phyloP scores from a whole-genome alignment of 2,888 invertebrate genomes.

The Eulithis testata region DNA sequence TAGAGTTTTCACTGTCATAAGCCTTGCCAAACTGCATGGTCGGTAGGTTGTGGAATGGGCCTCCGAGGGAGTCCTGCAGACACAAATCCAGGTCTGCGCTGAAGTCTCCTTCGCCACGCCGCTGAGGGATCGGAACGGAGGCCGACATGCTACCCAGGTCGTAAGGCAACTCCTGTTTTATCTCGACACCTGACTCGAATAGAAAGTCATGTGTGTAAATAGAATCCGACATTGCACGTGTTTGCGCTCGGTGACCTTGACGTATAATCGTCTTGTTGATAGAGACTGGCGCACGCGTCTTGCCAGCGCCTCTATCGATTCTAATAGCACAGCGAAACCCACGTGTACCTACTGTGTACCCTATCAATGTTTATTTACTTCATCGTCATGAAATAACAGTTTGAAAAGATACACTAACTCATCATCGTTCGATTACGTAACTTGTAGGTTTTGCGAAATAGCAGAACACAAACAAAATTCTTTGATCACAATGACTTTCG shows the following conservation, averaged over 20 bases:
- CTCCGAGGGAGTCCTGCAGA: conserved; percentile 76
- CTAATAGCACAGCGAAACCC: conserved; percentile 72
- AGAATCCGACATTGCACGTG: conserved; percentile 87
- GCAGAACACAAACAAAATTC: conserved; percentile 63
- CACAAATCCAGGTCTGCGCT: conserved; percentile 83
- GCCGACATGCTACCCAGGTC: conserved; percentile 81
- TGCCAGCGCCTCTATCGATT: conserved; percentile 78
- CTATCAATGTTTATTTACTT: conserved; percentile 48
- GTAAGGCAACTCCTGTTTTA: conserved; percentile 86
- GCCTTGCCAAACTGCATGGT: conserved; percentile 71
- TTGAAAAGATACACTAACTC: conserved; percentile 44
- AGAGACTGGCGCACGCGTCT: conserved; percentile 80
- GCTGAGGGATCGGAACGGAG: conserved; percentile 87
- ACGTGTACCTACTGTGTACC: conserved; percentile 64
- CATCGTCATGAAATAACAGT: conserved; percentile 37
- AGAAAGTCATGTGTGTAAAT: conserved; percentile 86
- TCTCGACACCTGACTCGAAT: conserved; percentile 85
- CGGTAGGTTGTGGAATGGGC: conserved; percentile 73
- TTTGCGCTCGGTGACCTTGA: conserved; percentile 80
- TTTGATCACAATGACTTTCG: conserved; percentile 80
- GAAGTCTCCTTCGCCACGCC: conserved; percentile 81
- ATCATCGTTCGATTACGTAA: conserved; percentile 75
- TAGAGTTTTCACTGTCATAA: conserved; percentile 71
- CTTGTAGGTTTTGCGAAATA: conserved; percentile 62
- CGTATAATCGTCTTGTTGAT: conserved; percentile 79